Evolutionary conservation across 2,797 vertebrate species (phyloP).

Genomic region (Hoplostethus mediterraneus): DNA sequence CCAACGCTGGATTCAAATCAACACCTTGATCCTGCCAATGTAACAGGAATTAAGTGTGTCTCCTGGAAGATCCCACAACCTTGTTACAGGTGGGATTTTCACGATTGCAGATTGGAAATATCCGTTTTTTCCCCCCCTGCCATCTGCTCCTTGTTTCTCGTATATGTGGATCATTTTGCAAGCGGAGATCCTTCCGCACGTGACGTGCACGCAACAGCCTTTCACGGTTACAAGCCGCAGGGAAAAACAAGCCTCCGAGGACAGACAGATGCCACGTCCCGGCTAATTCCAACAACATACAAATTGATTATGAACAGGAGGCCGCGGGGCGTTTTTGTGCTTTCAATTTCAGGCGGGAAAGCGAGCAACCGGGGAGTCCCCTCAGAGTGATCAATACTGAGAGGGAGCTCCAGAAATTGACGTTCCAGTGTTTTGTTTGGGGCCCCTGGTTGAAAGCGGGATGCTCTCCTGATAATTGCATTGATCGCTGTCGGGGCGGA

Average conservation of each 20-base stretch:
- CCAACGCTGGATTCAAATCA: no score
- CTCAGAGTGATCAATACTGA: slow-evolving; percentile 5
- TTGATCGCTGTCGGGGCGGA: slow-evolving; percentile 45
- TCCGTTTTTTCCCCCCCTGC: no score
- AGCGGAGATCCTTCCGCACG: no score
- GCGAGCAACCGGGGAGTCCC: background rate
- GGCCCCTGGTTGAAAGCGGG: slow-evolving; percentile 46
- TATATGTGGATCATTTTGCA: no score
- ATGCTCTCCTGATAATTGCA: slow-evolving; percentile 51
- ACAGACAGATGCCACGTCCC: slow-evolving; percentile 54
- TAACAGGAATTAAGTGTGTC: no score
- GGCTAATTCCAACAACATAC: slow-evolving; percentile 65
- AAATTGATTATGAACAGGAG: slow-evolving; percentile 58
- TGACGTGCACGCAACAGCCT: slow-evolving; percentile 12
- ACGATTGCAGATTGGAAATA: no score
- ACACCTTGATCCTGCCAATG: no score
- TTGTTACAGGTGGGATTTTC: no score
- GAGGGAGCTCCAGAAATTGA: slow-evolving; percentile 11
- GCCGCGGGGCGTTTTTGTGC: slow-evolving; percentile 27
- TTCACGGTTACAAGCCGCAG: slow-evolving; percentile 44
- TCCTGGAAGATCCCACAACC: no score
- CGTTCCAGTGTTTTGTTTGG: slow-evolving; percentile 50
- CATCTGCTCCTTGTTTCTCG: no score
- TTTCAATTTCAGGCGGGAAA: slow-evolving; percentile 39
- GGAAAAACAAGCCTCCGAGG: slow-evolving; percentile 45